A percentile compares a stretch with the other conserved stretches of the same genome.
Conservation (phyloP, 2,113 vertebrate species). For the Eupsittula cactorum region DNA sequence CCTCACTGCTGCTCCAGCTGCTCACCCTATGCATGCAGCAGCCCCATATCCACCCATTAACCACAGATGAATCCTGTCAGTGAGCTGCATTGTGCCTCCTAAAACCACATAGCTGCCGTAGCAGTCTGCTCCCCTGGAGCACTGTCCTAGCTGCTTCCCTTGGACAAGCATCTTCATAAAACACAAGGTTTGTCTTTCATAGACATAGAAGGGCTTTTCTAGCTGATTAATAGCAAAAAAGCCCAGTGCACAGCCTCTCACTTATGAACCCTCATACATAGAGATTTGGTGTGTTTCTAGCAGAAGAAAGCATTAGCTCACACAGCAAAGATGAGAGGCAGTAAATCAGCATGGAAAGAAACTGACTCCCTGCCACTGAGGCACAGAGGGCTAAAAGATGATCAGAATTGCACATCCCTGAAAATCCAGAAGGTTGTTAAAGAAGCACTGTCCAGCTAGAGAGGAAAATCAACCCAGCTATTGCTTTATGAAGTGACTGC, state of each 20-base stretch:
- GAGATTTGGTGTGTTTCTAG: background rate
- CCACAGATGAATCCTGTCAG: background rate
- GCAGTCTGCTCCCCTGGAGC: background rate
- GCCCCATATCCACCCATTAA: background rate
- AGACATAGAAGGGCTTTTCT: background rate
- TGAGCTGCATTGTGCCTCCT: background rate
- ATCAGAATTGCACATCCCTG: background rate
- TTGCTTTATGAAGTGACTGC: background rate
- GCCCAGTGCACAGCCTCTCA: background rate
- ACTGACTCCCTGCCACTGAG: background rate
- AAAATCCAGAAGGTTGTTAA: background rate
- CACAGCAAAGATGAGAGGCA: background rate
- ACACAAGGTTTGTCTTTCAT: background rate
- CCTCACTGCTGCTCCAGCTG: background rate
- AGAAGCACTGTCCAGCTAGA: background rate
- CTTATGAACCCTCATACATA: accelerated
- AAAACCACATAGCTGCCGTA: background rate
- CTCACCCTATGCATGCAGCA: background rate
- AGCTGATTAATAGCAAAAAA: background rate
- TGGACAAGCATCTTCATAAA: background rate
- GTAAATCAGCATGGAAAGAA: background rate
- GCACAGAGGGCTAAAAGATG: background rate
- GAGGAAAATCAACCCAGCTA: background rate
- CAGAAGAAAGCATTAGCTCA: background rate
- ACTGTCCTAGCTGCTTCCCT: background rate